Conservation (phyloP, 2,113 vertebrate genomes). For the Zapus hudsonius region DNA sequence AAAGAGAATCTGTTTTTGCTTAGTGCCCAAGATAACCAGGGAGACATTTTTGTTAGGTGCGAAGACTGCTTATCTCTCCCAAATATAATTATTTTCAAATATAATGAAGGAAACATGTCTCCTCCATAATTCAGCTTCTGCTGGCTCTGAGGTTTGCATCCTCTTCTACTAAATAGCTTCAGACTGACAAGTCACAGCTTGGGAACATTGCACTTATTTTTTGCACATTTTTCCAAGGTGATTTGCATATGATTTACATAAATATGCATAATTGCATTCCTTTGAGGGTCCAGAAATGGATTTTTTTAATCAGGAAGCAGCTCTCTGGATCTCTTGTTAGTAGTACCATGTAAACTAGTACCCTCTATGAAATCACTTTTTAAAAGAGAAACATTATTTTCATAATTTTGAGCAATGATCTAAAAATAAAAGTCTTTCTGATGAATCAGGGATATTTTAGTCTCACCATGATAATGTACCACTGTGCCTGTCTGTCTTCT, state of each 20-base stretch:
- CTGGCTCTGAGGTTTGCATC: slow-evolving; percentile 26
- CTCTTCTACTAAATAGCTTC: slow-evolving; percentile 61
- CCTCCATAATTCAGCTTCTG: slow-evolving; percentile 8
- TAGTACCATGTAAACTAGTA: slow-evolving; percentile 26
- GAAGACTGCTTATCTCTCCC: background rate
- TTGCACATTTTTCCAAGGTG: slow-evolving; percentile 42
- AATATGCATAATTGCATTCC: slow-evolving; percentile 69
- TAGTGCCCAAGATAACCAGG: background rate
- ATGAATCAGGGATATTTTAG: background rate
- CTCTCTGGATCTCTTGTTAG: slow-evolving; percentile 60
- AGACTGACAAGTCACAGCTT: slow-evolving; percentile 74
- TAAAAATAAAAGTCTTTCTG: background rate
- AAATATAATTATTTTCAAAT: slow-evolving; percentile 56
- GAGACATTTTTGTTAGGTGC: background rate
- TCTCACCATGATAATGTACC: fast-evolving
- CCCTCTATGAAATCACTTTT: slow-evolving; percentile 62
- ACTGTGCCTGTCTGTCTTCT: background rate
- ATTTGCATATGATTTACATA: slow-evolving; percentile 72
- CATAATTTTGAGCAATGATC: slow-evolving; percentile 45
- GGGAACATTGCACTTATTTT: slow-evolving; percentile 40
- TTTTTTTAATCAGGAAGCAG: slow-evolving; percentile 73
- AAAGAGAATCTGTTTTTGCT: background rate
- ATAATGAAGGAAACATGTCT: background rate
- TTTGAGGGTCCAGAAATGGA: slow-evolving; percentile 69
- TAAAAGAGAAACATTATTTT: slow-evolving; percentile 58